Base-by-base conservation (phyloP, 2,888 invertebrate species). In the Cactoblastis cactorum region DNA sequence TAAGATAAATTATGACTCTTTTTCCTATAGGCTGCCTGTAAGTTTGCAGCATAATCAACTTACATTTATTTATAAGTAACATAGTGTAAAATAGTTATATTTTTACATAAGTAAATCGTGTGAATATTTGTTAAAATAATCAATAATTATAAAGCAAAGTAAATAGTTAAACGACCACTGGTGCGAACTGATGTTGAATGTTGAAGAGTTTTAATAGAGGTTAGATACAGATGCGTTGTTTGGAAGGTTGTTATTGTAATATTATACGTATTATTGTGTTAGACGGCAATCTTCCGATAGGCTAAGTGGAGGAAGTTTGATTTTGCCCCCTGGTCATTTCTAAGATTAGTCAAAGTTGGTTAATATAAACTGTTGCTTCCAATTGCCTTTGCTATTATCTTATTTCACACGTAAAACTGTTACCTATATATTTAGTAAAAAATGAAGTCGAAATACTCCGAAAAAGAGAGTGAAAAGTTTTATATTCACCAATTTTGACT, bases 141-240 rank as follows among this genome's bases (percentile, higher is more conserved):
- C 33, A 39, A 19, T 65, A 64, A 53, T 50, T 32, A 54, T 81
- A 83, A 75, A 64, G 49, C 81, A 79, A 75, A 73, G 49, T 63
- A 59, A 69, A 69, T 74, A 74, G 74, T 78, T 77, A 82, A n/a
- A 84, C 78, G 78, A 83, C 77, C 80, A 80, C 74, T 86, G 86
- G 88, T 88, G 86, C 86, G 86, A 83, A 83, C 80, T 83, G 83
- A 84, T 86, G 88, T 88, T 88, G 83, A 87, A 83, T 67, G 79
- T 85, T 88, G 86, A 85, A 83, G 82, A 87, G 83, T 78, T 87
- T 87, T 86, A 82, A 84, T 83, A 83, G 80, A 71, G 84, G 83
- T 85, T 84, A 83, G 77, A 63, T 63, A 64, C 64, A 65, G 76
- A 72, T 64, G 62, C 67, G 80, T 80, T 85, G 77, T 83, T 85